A percentile compares a stretch with the other conserved stretches of the same genome.
Conservation (phyloP, 1,140 invertebrate species). For the Triops longicaudatus region DNA sequence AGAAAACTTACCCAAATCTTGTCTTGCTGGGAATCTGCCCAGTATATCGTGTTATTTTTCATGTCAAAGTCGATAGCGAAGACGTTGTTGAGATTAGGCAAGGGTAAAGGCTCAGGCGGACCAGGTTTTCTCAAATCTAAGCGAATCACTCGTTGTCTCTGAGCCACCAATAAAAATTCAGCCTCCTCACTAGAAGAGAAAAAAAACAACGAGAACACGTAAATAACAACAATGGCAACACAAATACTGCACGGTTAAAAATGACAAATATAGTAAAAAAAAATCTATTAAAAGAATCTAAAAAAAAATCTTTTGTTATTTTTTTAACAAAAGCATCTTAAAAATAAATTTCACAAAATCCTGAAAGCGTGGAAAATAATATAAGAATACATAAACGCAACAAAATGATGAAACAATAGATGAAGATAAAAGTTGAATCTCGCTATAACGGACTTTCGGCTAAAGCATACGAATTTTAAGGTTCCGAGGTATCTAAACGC, state of each 20-base stretch:
- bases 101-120: conserved; percentile 53
- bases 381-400: no score
- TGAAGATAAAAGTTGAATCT: no score
- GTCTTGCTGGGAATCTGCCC: conserved; percentile 73
- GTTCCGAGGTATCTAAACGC: no score
- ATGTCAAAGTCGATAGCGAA: conserved; percentile 83
- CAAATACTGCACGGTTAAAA: no score
- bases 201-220: conserved; percentile 25
- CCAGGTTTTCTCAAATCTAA: conserved; percentile 51
- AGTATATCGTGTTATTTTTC: conserved; percentile 75
- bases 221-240: no score
- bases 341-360: no score
- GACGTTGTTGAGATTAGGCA: conserved; percentile 60
- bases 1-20: conserved; percentile 52
- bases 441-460: no score
- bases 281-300: conserved; percentile 18
- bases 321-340: no score
- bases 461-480: no score
- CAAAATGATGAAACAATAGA: no score
- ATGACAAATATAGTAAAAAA: conserved; percentile 14
- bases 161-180: conserved; percentile 70
- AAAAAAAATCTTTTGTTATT: no score
- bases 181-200: conserved; percentile 44
- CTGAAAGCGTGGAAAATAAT: no score
- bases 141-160: conserved; percentile 61